Evolutionary conservation across 2,888 invertebrate species (phyloP).

Genomic region (Pterostichus niger): DNA sequence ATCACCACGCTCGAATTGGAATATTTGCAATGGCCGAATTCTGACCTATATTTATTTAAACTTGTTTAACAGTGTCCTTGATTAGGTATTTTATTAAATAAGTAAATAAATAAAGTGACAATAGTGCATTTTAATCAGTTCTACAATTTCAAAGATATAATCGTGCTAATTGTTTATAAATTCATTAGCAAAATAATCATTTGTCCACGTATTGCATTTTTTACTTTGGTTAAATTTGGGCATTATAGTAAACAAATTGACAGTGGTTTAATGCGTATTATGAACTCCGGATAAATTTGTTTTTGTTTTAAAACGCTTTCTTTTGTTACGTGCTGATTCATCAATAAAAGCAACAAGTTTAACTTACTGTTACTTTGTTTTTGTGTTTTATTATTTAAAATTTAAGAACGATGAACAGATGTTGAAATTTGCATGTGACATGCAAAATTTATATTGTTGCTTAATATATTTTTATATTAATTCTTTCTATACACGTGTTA

Average conservation of each 20-base stretch:
- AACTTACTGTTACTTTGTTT: conserved; percentile 49
- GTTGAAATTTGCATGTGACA: not conserved
- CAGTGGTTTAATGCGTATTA: conserved; percentile 14
- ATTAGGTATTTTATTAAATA: conserved; percentile 28
- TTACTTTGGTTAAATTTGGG: conserved; percentile 70
- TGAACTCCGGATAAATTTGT: conserved; percentile 14
- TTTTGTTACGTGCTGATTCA: conserved; percentile 61
- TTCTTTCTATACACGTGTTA: not conserved
- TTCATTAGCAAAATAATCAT: conserved; percentile 59
- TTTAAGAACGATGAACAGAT: not conserved
- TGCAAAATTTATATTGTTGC: too few species aligned
- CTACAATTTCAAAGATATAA: conserved; percentile 8
- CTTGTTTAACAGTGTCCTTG: conserved; percentile 68
- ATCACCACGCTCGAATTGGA: conserved; percentile 75
- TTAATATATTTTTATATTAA: too few species aligned
- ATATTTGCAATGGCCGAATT: conserved; percentile 77
- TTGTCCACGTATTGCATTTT: conserved; percentile 71
- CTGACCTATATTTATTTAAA: conserved; percentile 77
- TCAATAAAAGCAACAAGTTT: conserved; percentile 62
- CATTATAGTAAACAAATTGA: conserved; percentile 54
- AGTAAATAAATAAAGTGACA: conserved; percentile 23
- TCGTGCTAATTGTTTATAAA: conserved; percentile 19
- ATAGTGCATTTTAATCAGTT: not conserved
- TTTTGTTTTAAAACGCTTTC: conserved; percentile 30
- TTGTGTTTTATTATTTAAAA: conserved; percentile 28